phyloP scores from a whole-genome alignment of 2,113 vertebrate genomes.

The Tragulus kanchil region DNA sequence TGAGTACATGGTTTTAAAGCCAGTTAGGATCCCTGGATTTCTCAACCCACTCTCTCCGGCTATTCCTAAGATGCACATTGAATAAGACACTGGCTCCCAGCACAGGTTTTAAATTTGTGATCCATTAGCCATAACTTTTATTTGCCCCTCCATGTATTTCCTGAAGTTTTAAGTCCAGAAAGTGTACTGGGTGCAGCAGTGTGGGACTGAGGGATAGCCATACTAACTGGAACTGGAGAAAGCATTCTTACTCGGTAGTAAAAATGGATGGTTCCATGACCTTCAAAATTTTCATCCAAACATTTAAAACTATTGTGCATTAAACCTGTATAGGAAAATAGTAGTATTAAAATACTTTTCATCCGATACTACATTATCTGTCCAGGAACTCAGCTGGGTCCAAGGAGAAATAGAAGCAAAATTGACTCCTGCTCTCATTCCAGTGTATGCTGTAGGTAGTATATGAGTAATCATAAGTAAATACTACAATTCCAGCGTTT shows the following conservation, averaged over 20 bases:
- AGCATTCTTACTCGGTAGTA: not conserved
- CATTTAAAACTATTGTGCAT: not conserved
- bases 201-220: not conserved
- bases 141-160: not conserved
- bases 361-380: too few species aligned
- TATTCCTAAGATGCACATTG: not conserved
- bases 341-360: not conserved
- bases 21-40: not conserved
- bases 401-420: not conserved
- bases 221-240: not conserved
- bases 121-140: not conserved
- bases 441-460: not conserved
- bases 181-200: not conserved
- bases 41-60: not conserved
- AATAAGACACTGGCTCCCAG: not conserved
- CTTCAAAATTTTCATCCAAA: not conserved
- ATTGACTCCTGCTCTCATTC: not conserved
- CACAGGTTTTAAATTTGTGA: not conserved
- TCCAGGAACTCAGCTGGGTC: not conserved
- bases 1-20: conserved; percentile 2
- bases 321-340: not conserved
- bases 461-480: not conserved
- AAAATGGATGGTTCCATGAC: not conserved
- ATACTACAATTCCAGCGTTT: not conserved
- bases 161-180: not conserved